These are phyloP conservation scores for Watsonalla cultraria DNA, from an alignment of 2,888 invertebrate species.

Conservation along the genomic window DNA sequence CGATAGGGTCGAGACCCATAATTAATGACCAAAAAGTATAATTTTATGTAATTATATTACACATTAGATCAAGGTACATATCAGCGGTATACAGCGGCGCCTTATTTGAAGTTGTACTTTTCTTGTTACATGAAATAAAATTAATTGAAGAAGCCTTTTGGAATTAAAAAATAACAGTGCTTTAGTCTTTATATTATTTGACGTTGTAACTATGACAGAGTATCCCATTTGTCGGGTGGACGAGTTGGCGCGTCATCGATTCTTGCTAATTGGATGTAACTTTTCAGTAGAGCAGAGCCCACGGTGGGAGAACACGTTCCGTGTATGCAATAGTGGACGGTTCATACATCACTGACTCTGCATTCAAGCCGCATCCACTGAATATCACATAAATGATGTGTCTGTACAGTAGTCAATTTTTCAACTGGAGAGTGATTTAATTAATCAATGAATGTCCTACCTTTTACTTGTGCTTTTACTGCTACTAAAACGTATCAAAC, in stretches of 20 bases:
- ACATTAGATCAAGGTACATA: too few species aligned
- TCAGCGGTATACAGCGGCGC: too few species aligned
- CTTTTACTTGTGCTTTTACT: background rate
- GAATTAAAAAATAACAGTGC: background rate
- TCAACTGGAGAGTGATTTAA: background rate
- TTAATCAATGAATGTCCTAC: background rate
- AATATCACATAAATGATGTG: slow-evolving; percentile 38
- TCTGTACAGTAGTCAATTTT: background rate
- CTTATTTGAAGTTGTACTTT: too few species aligned
- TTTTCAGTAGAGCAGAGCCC: slow-evolving; percentile 48
- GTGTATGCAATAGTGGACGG: slow-evolving; percentile 22
- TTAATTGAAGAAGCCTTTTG: background rate
- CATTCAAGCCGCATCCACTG: slow-evolving; percentile 32
- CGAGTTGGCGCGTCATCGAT: slow-evolving; percentile 57
- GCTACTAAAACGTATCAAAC: too few species aligned
- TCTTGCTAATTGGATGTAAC: slow-evolving; percentile 68
- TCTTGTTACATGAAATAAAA: too few species aligned
- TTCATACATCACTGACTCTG: slow-evolving; percentile 40
- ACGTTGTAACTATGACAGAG: slow-evolving; percentile 42
- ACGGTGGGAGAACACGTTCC: background rate
- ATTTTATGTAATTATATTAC: too few species aligned
- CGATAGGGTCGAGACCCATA: too few species aligned
- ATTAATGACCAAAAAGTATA: too few species aligned
- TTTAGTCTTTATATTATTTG: slow-evolving; percentile 16
- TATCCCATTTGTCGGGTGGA: slow-evolving; percentile 56